Evolutionary conservation across 2,113 vertebrate species (phyloP), one percentile per base, ranked within the genome.

Genomic region (Coptodon bakossiorum): DNA sequence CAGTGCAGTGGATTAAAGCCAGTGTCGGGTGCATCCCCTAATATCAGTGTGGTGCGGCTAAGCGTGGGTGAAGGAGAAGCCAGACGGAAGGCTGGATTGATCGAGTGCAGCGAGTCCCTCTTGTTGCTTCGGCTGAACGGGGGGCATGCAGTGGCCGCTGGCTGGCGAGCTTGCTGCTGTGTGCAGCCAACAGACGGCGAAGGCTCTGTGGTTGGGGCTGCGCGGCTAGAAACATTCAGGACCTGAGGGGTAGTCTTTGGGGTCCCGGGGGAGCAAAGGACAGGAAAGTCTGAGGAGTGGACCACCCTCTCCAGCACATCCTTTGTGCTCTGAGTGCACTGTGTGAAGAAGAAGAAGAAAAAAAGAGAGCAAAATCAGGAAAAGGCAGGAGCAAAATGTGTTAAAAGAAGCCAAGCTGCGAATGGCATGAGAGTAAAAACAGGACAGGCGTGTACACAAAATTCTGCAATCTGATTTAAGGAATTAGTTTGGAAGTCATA

Each of bases 311-410:
- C 96, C 91, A 97, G 86, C 80, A 96, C 24, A 6, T 95, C 96
- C 91, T 96, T 97, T 34, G 96, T 95, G 93, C 94, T 93, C 87
- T 90, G 95, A 79, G 93, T 90, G 92, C 96, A 97, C 96, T 97
- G 89, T 2, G 56, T 48, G 84, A 57, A 90, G 43, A 84, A 38
- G 43, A 84, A 38, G n/a, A 31, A 73, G 12, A 10, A 78, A 24
- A 57, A 40, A 38, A 13, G 3, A 66, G 4, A 22, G 63, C 66
- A 22, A 22, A 9, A 53, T 86, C 3, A 93, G 19, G 13, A 50
- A 86, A 48, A 3, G 7, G 9, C 11, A 50, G 13, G 5, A 38
- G 43, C 6, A 53, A 48, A 27, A 3, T 16, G 34, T 29, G 61
- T 34, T 57, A 45, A 16, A 3, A 88, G 48, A 83, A 59, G 17